phyloP scores from a whole-genome alignment of 2,113 vertebrate genomes.

The Hylia prasina region DNA sequence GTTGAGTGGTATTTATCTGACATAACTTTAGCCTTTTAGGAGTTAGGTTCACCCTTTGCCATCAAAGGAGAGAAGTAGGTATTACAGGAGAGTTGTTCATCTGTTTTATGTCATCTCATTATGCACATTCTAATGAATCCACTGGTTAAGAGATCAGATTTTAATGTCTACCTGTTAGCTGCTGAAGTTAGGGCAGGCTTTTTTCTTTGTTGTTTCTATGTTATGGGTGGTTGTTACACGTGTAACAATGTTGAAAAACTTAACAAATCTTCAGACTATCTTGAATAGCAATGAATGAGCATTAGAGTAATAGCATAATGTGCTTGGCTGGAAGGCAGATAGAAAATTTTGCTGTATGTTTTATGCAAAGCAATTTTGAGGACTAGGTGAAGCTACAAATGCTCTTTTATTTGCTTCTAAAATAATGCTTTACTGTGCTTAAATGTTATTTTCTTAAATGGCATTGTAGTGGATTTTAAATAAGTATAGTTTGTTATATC shows the following conservation, averaged over 20 bases:
- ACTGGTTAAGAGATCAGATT: background rate
- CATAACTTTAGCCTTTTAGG: background rate
- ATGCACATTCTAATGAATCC: background rate
- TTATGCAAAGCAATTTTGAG: background rate
- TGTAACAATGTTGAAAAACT: background rate
- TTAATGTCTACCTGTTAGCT: background rate
- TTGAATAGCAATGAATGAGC: background rate
- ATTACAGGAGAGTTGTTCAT: fast-evolving
- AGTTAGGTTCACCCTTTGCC: background rate
- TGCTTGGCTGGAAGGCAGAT: background rate
- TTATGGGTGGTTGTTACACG: background rate
- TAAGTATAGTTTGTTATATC: background rate
- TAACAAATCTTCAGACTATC: background rate
- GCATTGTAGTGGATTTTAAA: background rate
- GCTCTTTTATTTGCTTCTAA: background rate
- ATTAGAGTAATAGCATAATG: background rate
- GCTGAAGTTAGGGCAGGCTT: background rate
- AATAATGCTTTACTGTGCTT: background rate
- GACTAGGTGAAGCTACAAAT: background rate
- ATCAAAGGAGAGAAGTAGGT: background rate
- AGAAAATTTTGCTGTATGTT: background rate
- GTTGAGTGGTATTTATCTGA: background rate
- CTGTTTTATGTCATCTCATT: background rate
- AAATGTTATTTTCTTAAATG: background rate
- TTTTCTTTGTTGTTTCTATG: no score